Conservation (phyloP, 2,888 invertebrate species). For the Drosophila borealis region DNA sequence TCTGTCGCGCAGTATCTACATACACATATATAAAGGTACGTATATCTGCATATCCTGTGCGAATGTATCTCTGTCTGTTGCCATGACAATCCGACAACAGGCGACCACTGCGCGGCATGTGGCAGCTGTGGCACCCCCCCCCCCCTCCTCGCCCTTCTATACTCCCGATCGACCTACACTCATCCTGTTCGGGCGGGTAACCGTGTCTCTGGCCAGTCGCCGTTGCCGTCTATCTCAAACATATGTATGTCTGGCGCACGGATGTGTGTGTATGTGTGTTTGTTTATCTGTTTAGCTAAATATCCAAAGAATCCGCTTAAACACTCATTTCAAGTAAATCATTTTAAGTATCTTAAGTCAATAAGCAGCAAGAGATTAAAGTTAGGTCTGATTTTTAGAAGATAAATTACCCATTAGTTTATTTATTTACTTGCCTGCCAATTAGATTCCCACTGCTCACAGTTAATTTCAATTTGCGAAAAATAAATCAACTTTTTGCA, state of each 20-base stretch:
- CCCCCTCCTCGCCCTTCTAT: background rate
- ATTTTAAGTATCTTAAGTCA: constrained; percentile 45
- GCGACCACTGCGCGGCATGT: constrained; percentile 26
- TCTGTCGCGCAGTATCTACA: constrained; percentile 38
- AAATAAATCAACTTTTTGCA: no score
- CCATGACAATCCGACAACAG: constrained; percentile 49
- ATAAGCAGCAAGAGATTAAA: constrained; percentile 9
- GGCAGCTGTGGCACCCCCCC: background rate
- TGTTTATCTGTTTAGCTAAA: constrained; percentile 11
- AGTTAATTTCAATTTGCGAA: no score
- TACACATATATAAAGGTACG: background rate
- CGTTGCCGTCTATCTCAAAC: constrained; percentile 4
- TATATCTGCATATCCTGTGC: constrained; percentile 30
- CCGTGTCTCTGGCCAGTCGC: constrained; percentile 15
- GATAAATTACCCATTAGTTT: no score
- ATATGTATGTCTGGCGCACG: constrained; percentile 25
- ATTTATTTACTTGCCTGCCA: no score
- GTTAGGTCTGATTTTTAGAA: no score
- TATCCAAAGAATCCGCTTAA: constrained; percentile 14
- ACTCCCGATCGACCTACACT: constrained; percentile 28
- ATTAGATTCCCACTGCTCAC: no score
- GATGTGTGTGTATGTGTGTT: background rate
- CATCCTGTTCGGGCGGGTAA: constrained; percentile 55
- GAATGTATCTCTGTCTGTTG: constrained; percentile 34
- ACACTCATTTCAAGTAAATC: constrained; percentile 20